phyloP scores from a whole-genome alignment of 2,888 invertebrate genomes.

The Agrochola lychnidis region DNA sequence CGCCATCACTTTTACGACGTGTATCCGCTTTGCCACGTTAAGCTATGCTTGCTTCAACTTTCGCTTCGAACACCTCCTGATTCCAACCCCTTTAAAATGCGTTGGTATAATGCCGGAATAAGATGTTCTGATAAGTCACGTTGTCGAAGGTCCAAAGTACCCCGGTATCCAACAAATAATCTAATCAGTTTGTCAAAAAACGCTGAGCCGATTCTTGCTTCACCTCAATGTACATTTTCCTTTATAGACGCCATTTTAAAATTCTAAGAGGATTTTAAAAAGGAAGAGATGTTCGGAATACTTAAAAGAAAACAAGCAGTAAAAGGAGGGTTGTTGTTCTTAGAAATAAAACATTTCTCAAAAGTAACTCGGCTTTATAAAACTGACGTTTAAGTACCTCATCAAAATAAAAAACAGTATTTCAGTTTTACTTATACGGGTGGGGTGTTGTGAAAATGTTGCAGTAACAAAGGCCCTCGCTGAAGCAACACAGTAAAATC shows the following conservation, averaged over 20 bases:
- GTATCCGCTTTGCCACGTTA: slow-evolving; percentile 76
- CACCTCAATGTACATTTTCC: slow-evolving; percentile 23
- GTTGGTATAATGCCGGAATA: slow-evolving; percentile 39
- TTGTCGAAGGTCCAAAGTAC: slow-evolving; percentile 36
- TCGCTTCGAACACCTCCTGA: slow-evolving; percentile 69
- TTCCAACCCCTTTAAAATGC: slow-evolving; percentile 68
- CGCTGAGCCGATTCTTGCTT: slow-evolving; percentile 26
- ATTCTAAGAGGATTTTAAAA: slow-evolving; percentile 37
- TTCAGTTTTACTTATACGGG: slow-evolving; percentile 36
- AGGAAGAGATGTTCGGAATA: slow-evolving; percentile 38
- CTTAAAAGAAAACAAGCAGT: slow-evolving; percentile 30
- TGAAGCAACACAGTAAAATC: slow-evolving; percentile 74
- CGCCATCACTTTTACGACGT: slow-evolving; percentile 79
- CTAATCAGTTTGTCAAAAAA: slow-evolving; percentile 47
- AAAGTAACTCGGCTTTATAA: slow-evolving; percentile 33
- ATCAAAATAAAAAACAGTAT: slow-evolving; percentile 46
- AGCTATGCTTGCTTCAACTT: slow-evolving; percentile 69
- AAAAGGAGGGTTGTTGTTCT: slow-evolving; percentile 16
- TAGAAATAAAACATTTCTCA: slow-evolving; percentile 34
- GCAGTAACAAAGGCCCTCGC: slow-evolving; percentile 64
- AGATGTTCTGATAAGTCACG: slow-evolving; percentile 61
- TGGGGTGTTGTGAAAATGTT: slow-evolving; percentile 61
- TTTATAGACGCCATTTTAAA: slow-evolving; percentile 36
- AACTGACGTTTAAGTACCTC: slow-evolving; percentile 22
- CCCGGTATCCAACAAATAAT: slow-evolving; percentile 41